phyloP scores from a whole-genome alignment of 2,113 vertebrate genomes.

The Protobothrops flavoviridis region DNA sequence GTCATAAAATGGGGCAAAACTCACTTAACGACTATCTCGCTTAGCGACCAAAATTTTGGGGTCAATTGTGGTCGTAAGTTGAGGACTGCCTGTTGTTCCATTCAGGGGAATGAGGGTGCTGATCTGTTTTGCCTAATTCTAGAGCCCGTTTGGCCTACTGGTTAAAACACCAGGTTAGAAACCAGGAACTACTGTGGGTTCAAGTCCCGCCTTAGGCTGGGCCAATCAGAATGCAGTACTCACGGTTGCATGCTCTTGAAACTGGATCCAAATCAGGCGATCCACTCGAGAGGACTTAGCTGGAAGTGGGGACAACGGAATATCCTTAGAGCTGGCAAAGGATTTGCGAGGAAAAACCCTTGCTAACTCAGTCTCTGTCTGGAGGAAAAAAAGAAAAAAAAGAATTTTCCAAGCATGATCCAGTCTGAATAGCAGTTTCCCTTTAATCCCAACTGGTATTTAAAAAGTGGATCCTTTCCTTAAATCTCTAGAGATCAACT shows the following conservation, averaged over 20 bases:
- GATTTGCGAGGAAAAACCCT: constrained; percentile 60
- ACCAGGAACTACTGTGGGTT: too few species aligned
- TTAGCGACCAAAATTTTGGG: neutral
- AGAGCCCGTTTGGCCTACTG: neutral
- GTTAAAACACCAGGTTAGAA: neutral
- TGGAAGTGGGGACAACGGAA: constrained; percentile 35
- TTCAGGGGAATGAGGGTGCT: neutral
- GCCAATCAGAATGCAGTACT: neutral
- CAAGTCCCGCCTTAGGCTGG: neutral
- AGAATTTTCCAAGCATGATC: accelerated
- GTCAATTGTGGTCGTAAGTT: neutral
- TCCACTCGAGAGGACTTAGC: constrained; percentile 63
- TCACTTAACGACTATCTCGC: neutral
- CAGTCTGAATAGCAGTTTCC: neutral
- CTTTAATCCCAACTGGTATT: accelerated
- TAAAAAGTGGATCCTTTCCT: accelerated
- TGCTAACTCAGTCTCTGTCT: constrained; percentile 71
- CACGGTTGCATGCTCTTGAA: constrained; percentile 60
- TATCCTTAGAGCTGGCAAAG: constrained; percentile 19
- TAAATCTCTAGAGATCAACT: accelerated
- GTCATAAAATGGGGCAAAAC: neutral
- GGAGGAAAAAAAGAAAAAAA: neutral
- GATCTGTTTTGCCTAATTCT: neutral
- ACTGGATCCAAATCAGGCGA: constrained; percentile 63
- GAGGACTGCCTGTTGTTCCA: neutral